Conservation (phyloP, 1,140 invertebrate species). For the Phymorhynchus buccinoides region DNA sequence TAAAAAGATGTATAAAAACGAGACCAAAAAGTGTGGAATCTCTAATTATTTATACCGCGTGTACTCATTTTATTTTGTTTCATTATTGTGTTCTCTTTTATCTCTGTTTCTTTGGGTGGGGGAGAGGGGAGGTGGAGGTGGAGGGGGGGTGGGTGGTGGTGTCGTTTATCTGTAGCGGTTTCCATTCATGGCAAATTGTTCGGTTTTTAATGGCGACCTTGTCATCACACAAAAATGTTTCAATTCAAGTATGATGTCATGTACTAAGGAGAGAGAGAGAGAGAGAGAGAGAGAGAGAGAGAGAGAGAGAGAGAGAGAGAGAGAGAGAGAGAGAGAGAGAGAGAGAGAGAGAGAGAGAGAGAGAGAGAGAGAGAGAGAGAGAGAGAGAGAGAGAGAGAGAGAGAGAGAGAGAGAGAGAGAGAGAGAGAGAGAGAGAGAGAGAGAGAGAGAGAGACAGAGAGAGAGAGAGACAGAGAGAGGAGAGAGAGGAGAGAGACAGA, state of each 20-base stretch:
- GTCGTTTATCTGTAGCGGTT: not conserved
- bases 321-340: not conserved
- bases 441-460: not conserved
- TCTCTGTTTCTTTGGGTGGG: too few relatives aligned
- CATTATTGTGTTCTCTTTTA: too few relatives aligned
- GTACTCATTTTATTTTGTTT: too few relatives aligned
- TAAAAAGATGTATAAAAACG: too few relatives aligned
- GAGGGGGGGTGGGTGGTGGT: not conserved
- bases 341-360: not conserved
- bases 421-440: conserved; percentile 12
- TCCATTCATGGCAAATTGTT: too few relatives aligned
- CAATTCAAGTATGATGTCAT: too few relatives aligned
- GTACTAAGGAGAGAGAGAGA: not conserved
- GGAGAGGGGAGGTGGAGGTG: not conserved
- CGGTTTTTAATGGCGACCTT: too few relatives aligned
- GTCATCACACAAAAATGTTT: too few relatives aligned
- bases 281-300: not conserved
- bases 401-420: not conserved
- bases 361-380: not conserved
- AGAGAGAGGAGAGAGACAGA: not conserved
- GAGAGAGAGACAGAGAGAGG: not conserved
- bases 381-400: not conserved
- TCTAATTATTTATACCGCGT: too few relatives aligned
- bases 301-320: not conserved
- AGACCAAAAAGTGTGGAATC: too few relatives aligned